Percentiles rank a stretch among this genome's conserved stretches.
phyloP scores from a whole-genome alignment of 1,140 invertebrate species.

The Drosophila sucinea region DNA sequence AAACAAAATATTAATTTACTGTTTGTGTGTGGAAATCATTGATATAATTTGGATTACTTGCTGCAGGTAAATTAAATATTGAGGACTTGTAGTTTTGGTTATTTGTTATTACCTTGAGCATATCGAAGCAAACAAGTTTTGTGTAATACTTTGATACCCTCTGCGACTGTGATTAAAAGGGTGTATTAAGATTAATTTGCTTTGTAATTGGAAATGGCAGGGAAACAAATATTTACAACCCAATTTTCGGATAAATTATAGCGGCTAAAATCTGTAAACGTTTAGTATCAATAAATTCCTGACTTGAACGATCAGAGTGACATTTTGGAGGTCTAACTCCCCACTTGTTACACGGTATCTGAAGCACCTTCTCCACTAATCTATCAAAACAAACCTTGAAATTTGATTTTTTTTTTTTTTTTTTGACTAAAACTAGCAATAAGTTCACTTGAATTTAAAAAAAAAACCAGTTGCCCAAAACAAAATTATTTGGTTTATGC shows the following conservation, averaged over 20 bases:
- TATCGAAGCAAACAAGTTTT: background rate
- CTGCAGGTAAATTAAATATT: constrained; percentile 1
- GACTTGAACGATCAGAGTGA: too few relatives aligned
- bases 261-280: too few relatives aligned
- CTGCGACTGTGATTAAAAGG: background rate
- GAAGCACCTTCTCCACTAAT: too few relatives aligned
- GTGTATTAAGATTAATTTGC: background rate
- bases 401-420: background rate
- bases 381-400: constrained; percentile 2
- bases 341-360: too few relatives aligned
- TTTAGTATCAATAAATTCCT: too few relatives aligned
- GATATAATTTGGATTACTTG: background rate
- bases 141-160: background rate
- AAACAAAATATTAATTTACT: background rate
- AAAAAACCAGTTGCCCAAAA: constrained; percentile 7
- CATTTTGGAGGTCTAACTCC: too few relatives aligned
- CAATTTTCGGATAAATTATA: too few relatives aligned
- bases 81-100: background rate
- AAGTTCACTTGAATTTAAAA: background rate
- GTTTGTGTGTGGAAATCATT: constrained; percentile 1
- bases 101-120: background rate
- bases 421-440: background rate
- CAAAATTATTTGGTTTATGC: constrained; percentile 1
- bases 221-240: background rate
- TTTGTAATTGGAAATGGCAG: background rate